Evolutionary conservation across 2,113 vertebrate genomes (phyloP).

Genomic region (Uria aalge): DNA sequence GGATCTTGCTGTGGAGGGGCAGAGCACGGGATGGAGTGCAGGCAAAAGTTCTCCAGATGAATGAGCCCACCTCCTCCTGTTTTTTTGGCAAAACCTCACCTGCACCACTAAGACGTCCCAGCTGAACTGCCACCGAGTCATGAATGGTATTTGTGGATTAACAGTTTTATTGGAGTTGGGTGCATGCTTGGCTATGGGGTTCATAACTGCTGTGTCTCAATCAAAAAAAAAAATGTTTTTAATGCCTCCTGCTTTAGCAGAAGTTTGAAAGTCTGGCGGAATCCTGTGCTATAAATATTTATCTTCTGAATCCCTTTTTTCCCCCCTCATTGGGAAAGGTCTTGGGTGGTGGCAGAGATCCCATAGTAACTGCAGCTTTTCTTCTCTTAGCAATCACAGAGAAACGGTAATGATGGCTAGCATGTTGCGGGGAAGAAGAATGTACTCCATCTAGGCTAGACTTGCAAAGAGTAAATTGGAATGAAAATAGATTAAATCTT

Average conservation of each 20-base stretch:
- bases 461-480: conserved; percentile 49
- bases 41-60: background rate
- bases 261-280: background rate
- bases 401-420: background rate
- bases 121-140: background rate
- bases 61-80: background rate
- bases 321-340: background rate
- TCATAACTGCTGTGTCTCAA: background rate
- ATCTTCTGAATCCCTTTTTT: background rate
- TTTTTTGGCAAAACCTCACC: background rate
- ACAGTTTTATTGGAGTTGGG: background rate
- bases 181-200: background rate
- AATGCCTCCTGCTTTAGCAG: background rate
- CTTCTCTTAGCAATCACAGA: background rate
- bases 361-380: background rate
- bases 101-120: background rate
- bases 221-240: background rate
- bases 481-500: conserved; percentile 54
- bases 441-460: conserved; percentile 1
- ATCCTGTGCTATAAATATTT: conserved; percentile 29
- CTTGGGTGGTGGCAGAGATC: conserved; percentile 12
- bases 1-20: background rate
- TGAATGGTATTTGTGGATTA: background rate
- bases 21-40: background rate
- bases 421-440: conserved; percentile 14